Evolutionary conservation across 2,797 vertebrate species (phyloP), one percentile per base, ranked within the genome.

Genomic region (Vireo griseus): DNA sequence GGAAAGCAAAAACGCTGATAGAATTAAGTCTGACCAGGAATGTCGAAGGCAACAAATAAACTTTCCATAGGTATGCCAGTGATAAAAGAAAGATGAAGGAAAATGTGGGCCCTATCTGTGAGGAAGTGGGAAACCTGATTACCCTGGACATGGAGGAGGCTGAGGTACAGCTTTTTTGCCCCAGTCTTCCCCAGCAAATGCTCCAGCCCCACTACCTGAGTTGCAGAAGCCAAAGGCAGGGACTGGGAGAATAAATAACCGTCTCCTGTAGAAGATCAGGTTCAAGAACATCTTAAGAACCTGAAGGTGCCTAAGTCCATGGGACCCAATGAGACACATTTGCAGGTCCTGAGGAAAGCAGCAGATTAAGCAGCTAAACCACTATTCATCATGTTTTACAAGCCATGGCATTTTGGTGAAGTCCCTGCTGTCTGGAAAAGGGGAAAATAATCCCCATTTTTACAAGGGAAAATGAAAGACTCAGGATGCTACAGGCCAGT

Each of bases 251-350:
- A 77, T 22, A 31, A 48, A 69, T 57, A 86, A 40, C 21, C 2
- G 35, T 9, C 4, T 0, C 0, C 20, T 31, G 16, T 4, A 47
- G 28, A 68, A n/a, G 8, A 54, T 40, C 20, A 62, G 25, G 25
- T 10, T 62, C 35, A 62, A 55, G 25, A 54, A 40, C 9, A 40
- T 54, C 33, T 68, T 40, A 69, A 47, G 13, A 62, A 54, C 31
- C 25, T 29, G 6, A 44, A 52, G 21, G 21, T 35, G 28, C 21
- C 16, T 35, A 86, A 48, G 35, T 39, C 35, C 31, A 62, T 10
- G 12, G 25, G 20, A 62, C 48, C 40, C n/a, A 26, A 55, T 31
- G 31, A 69, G 55, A 48, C 16, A 54, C 16, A 62, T 31, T 25
- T 11, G 3, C 20, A 62, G 37, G 21, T 42, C 57, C 50, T 42